These are phyloP conservation scores for Ctena decussata DNA, from an alignment of 2,888 invertebrate genomes.

Conservation along the genomic window DNA sequence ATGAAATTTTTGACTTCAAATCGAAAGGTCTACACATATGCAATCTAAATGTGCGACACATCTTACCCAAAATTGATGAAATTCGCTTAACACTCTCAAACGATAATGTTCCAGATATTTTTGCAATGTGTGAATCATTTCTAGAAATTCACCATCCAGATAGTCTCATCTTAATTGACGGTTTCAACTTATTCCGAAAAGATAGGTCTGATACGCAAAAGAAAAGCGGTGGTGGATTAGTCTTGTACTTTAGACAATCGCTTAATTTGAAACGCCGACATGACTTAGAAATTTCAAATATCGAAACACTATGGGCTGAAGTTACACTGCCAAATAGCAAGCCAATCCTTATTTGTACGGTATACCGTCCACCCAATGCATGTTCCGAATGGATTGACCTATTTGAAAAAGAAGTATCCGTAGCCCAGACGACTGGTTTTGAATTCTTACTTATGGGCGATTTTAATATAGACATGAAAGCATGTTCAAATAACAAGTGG, in stretches of 20 bases:
- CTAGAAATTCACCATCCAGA: neutral
- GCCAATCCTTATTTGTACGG: conserved; percentile 13
- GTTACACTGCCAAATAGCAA: neutral
- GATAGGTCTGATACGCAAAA: conserved; percentile 1
- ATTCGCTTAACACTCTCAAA: neutral
- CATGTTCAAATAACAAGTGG: conserved; percentile 14
- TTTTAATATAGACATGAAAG: neutral
- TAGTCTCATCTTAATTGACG: neutral
- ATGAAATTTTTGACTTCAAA: neutral
- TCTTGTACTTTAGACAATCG: conserved; percentile 11
- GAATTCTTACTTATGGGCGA: conserved; percentile 18
- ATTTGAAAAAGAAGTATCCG: neutral
- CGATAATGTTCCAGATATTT: neutral
- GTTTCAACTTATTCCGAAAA: neutral
- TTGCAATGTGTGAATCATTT: neutral
- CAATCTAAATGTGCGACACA: neutral
- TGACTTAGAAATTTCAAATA: conserved; percentile 3
- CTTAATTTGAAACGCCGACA: neutral
- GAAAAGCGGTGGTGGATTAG: conserved; percentile 11
- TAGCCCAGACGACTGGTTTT: neutral
- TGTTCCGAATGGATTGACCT: conserved; percentile 7
- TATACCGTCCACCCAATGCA: conserved; percentile 12
- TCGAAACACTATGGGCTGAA: conserved; percentile 23
- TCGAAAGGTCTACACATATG: neutral
- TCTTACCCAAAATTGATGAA: neutral